Base-by-base conservation (phyloP, 2,113 vertebrate genomes). In the Podarcis raffonei region DNA sequence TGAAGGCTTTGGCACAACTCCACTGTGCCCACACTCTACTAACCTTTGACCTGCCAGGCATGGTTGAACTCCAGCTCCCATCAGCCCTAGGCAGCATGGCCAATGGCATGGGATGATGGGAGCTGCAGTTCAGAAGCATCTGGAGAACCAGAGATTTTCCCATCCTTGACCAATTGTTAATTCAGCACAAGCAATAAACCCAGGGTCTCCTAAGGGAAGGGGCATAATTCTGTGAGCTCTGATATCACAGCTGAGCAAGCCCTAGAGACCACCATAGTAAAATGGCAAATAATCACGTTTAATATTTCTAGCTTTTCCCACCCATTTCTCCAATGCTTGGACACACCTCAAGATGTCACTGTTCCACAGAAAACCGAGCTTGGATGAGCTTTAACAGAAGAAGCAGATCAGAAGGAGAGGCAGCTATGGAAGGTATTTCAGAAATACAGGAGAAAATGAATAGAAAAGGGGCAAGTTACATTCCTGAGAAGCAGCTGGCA, bases 271-370 rank as follows among this genome's bases (percentile, higher is more conserved):
- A 48, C 57, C 23, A 72, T 32, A 35, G 2, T 6, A 5, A 81
- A 42, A 23, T 37, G 25, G 22, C 48, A 74, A 20, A n/a, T 48
- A 57, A 32, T 62, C 20, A 2, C 30, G 4, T 65, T 35, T 32
- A 3, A 16, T 27, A 6, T 20, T 42, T 18, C 39, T 15, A 27
- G 5, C 27, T 25, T 39, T 62, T 37, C 12, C 8, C 18, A 53
- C 9, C 35, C 22, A 27, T n/a, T 0, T 0, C 42, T 91, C 87
- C 81, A 93, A 83, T 1, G 0, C 53, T 85, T 84, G 87, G 87
- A 81, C 83, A 89, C 0, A 42, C 95, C 96, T 94, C 95, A 95
- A 96, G 96, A 94, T 95, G 96, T 95, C 96, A 95, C 92, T 94
- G 94, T 96, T 94, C 78, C 89, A 94, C 94, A 91, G 37, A 74